Percentiles rank a stretch among this genome's conserved stretches.
These are phyloP conservation scores for Oreohelix idahoensis DNA, from an alignment of 1,140 invertebrate species.

Conservation along the genomic window DNA sequence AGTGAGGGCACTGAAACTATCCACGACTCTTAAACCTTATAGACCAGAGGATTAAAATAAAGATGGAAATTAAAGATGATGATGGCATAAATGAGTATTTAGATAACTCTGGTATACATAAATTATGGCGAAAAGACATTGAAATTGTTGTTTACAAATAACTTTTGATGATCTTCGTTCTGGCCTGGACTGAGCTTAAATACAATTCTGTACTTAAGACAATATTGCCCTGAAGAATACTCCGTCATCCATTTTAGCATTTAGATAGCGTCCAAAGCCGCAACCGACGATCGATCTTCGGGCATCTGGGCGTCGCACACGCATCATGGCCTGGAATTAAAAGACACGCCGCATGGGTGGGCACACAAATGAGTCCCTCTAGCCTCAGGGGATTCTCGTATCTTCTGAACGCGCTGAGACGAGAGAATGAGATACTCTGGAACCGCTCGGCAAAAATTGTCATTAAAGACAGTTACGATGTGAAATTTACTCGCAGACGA, in stretches of 20 bases:
- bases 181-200: too few species aligned
- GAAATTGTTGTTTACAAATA: too few species aligned
- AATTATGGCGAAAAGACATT: too few species aligned
- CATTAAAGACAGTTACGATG: background rate
- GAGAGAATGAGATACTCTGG: background rate
- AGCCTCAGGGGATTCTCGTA: background rate
- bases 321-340: background rate
- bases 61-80: too few species aligned
- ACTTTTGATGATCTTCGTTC: too few species aligned
- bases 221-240: too few species aligned
- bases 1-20: too few species aligned
- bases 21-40: too few species aligned
- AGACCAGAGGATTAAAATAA: too few species aligned
- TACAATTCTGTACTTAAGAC: too few species aligned
- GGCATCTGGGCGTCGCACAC: background rate
- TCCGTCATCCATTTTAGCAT: background rate
- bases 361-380: conserved; percentile 8
- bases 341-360: background rate
- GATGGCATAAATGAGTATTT: too few species aligned
- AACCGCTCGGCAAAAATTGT: background rate
- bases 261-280: conserved; percentile 23
- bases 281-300: background rate
- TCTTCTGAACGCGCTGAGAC: background rate
- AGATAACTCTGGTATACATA: too few species aligned
- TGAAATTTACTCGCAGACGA: background rate